Evolutionary conservation across 2,888 invertebrate genomes (phyloP), one percentile per base, ranked within the genome.

Genomic region (Nowickia ferox): DNA sequence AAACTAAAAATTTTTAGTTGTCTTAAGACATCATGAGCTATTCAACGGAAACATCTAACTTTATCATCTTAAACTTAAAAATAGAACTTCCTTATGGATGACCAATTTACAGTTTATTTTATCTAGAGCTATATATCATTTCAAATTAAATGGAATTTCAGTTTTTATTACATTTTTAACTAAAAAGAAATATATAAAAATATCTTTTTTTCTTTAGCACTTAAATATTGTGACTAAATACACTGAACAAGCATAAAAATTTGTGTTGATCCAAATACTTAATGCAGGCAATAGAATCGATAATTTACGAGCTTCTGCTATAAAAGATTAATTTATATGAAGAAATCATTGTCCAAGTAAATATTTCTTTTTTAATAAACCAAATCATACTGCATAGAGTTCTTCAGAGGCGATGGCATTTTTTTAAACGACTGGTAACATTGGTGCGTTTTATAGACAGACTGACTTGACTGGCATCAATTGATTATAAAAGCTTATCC

Each of bases 261-360:
- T 51, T 66, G 42, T 53, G 40, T 38, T 72, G 72, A 76, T 71
- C 71, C 13, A 53, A 42, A 22, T 66, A 68, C 19, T 22, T 9
- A 15, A 38, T 1, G 19, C 59, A 55, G 17, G 44, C 78, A 79
- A 79, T 82, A 72, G 44, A 83, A 71, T 10, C 30, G 66, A 72
- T 76, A 86, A 86, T 86, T 86, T 86, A 86, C 72, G 83, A 65
- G 75, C 79, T 86, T 83, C 86, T 83, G 72, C 66, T 68, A 61
- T 72, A 80, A 71, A 80, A 79, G 79, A 80, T 86, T 83, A 86
- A 83, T 83, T 83, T 86, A 80, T 86, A 51, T 83, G 76, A 76
- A 76, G 79, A 83, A 81, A 82, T 82, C 85, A 79, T 85, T 85
- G 85, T 79, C 15, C 76, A 61, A 74, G 53, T 38, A 59, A 59